Evolutionary conservation across 2,797 vertebrate species (phyloP), one percentile per base, ranked within the genome.

Genomic region (Manis pentadactyla): DNA sequence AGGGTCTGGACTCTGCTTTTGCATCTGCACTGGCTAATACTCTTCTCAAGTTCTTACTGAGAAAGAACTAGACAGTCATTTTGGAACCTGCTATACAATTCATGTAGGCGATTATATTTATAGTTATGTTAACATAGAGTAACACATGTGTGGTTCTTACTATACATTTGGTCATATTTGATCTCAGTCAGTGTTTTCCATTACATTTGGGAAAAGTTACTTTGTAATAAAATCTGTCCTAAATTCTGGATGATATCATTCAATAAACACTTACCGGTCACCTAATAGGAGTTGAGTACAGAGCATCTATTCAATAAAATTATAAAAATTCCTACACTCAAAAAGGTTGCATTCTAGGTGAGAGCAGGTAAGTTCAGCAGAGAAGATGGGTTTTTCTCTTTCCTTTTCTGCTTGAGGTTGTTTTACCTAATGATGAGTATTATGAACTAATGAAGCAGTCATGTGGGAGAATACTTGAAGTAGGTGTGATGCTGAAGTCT

Each of bases 281-380:
- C 5, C 49, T 57, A 57, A 23, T 37, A n/a, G 2, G 42, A 71
- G 11, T 59, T 73, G 55, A 82, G 12, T 83, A 51, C 39, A 74
- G 17, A 92, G 11, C 53, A 31, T 66, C 39, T 88, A 57, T 37
- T 78, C 63, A 59, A 59, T 71, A 69, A 89, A 78, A 78, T 61
- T 23, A 9, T 69, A 8, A 49, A 59, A 29, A 46, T 31, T 1
- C 21, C 66, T 90, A 17, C 29, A 63, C 7, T 95, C 6, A 42
- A 73, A 49, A 53, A 25, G 11, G 14, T 59, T 90, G 31, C 2
- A 25, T 55, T 49, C 11, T 92, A 81, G 83, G 13, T 25, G 21
- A 94, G 13, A 42, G 21, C 10, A 71, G 27, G 1, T 68, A 23
- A 87, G 25, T 89, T 73, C 71, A 73, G 6, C 6, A 92, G 23